Evolutionary conservation across 2,888 invertebrate species (phyloP).

Genomic region (Sympetrum striolatum): DNA sequence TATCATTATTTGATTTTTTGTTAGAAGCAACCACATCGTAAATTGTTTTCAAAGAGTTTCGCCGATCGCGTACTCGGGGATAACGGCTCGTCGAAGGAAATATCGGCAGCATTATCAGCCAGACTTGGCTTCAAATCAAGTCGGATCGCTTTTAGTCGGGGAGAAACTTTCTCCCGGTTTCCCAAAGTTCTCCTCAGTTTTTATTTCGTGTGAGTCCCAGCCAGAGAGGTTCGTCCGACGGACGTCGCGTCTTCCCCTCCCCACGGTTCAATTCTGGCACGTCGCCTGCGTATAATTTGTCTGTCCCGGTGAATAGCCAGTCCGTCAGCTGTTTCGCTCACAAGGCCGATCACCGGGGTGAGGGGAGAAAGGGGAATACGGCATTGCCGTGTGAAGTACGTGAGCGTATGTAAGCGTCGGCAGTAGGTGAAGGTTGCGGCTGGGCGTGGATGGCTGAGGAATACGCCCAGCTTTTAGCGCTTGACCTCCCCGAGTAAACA

Average conservation of each 20-base stretch:
- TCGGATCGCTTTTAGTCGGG: neutral
- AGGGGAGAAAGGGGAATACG: constrained; percentile 1
- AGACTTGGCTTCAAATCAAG: neutral
- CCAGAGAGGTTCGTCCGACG: neutral
- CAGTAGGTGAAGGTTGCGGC: constrained; percentile 61
- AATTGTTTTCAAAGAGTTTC: too few species aligned
- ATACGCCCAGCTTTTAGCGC: neutral
- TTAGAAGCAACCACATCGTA: too few species aligned
- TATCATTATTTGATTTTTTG: too few species aligned
- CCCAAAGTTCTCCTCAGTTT: neutral
- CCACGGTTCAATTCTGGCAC: neutral
- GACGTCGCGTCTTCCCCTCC: neutral
- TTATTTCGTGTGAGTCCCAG: neutral
- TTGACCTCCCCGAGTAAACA: neutral
- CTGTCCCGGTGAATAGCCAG: constrained; percentile 32
- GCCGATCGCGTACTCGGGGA: neutral
- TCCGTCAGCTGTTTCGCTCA: constrained; percentile 48
- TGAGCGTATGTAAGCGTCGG: constrained; percentile 53
- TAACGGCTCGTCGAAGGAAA: neutral
- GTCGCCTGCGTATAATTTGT: constrained; percentile 12
- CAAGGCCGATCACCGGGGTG: constrained; percentile 17
- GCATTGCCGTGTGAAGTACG: constrained; percentile 49
- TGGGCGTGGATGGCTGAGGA: constrained; percentile 58
- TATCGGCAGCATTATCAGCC: neutral
- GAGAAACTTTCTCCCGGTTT: neutral